Evolutionary conservation across 2,797 vertebrate species (phyloP), one percentile per base, ranked within the genome.

Genomic region (Melopsittacus undulatus): DNA sequence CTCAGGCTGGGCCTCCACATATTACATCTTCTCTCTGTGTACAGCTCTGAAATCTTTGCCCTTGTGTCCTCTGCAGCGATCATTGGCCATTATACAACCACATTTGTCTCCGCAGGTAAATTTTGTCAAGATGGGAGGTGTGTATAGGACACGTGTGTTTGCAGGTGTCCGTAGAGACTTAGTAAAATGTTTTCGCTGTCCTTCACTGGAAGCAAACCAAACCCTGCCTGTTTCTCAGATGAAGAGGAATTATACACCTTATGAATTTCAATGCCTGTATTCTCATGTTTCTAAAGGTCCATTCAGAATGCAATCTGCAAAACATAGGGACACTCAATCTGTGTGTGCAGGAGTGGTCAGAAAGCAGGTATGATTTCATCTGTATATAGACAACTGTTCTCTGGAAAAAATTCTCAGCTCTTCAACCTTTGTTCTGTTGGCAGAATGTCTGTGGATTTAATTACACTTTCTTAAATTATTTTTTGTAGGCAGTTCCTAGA

Each of bases 111-210:
- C 59, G 15, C 3, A 3, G 77, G 45, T 57, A 52, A 78, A 48
- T 74, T 89, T 78, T 68, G 57, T 42, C 11, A 21, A 38, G 68
- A 38, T 4, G 1, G 2, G 40, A 83, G 46, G 63, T 29, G 14
- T 34, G 40, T 54, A 10, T 16, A 42, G 38, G 32, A 40, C 13
- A 0, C 4, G 0, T 1, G 1, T 40, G 19, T 79, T 83, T 54
- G 57, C 82, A 79, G 73, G 63, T 75, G 43, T 77, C 76, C 27
- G 10, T 9, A 68, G 32, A 66, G 67, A 52, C 20, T 51, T 62
- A 57, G 42, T 45, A n/a, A 91, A 70, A 59, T 36, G 83, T 73
- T 90, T 94, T 82, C 23, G 69, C 87, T 54, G 9, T 22, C 61
- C 72, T 77, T 72, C 63, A 59, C 78, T 70, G 22, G 42, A 63